Evolutionary conservation across 2,888 invertebrate genomes (phyloP).

Genomic region (Lepidocyrtinus sp.): DNA sequence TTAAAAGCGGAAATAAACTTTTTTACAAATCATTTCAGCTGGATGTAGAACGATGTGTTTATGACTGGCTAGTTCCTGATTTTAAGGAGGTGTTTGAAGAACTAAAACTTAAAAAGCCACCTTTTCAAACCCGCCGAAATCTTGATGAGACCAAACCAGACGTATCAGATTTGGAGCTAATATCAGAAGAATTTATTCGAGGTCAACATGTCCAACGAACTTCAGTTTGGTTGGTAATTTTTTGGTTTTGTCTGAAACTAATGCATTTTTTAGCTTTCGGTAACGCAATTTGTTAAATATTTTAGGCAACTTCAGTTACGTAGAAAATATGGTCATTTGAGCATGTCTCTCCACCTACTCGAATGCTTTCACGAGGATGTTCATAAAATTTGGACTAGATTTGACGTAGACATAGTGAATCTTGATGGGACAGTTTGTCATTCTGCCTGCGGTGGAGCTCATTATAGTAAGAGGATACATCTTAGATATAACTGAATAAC

Average conservation of each 20-base stretch:
- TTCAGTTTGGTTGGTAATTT: slow-evolving; percentile 25
- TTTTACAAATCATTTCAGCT: background rate
- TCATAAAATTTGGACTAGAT: slow-evolving; percentile 34
- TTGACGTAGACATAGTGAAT: slow-evolving; percentile 39
- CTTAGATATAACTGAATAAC: no score
- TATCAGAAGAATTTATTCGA: slow-evolving; percentile 37
- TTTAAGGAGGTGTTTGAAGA: slow-evolving; percentile 10
- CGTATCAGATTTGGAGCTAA: slow-evolving; percentile 10
- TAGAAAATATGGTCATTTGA: slow-evolving; percentile 2
- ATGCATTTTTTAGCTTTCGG: no score
- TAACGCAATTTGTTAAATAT: no score
- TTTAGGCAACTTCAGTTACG: slow-evolving; percentile 45
- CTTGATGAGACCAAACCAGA: background rate
- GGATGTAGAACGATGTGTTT: slow-evolving; percentile 25
- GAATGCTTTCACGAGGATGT: slow-evolving; percentile 20
- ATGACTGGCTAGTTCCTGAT: slow-evolving; percentile 30
- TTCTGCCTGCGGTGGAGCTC: background rate
- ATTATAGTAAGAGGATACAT: slow-evolving; percentile 32
- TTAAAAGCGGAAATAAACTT: background rate
- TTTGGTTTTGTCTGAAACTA: no score
- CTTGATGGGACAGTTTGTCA: slow-evolving; percentile 29
- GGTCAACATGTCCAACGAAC: slow-evolving; percentile 39
- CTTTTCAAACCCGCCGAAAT: background rate
- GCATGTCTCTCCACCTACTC: slow-evolving; percentile 27
- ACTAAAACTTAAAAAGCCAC: background rate